Evolutionary conservation across 2,113 vertebrate genomes (phyloP).

Genomic region (Terrapene triunguis): DNA sequence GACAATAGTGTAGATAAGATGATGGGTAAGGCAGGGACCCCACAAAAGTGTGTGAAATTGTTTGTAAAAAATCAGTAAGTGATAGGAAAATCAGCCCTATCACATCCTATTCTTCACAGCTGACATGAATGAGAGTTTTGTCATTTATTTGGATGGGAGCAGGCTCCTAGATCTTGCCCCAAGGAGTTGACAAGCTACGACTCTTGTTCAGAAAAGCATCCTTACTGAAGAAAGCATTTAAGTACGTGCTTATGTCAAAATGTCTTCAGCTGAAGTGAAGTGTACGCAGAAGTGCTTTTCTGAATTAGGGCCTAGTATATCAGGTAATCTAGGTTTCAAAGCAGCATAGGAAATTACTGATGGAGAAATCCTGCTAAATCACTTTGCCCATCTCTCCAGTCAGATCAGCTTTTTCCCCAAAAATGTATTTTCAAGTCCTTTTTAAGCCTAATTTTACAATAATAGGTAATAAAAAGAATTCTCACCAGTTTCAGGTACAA

Average conservation of each 20-base stretch:
- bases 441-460: background rate
- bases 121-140: background rate
- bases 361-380: background rate
- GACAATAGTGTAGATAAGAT: background rate
- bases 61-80: no score
- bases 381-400: background rate
- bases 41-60: background rate
- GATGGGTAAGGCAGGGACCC: background rate
- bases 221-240: fast-evolving
- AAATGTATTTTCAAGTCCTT: no score
- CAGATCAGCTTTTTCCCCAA: background rate
- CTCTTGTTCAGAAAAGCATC: background rate
- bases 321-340: background rate
- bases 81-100: fast-evolving
- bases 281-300: background rate
- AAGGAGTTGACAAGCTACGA: background rate
- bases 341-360: no score
- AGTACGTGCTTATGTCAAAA: fast-evolving
- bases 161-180: background rate
- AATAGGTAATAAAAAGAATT: background rate
- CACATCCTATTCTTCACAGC: background rate
- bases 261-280: background rate
- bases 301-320: fast-evolving
- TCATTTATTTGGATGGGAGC: background rate
- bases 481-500: background rate